Conservation (phyloP, 2,113 vertebrate genomes). For the Sphyrna mokarran region DNA sequence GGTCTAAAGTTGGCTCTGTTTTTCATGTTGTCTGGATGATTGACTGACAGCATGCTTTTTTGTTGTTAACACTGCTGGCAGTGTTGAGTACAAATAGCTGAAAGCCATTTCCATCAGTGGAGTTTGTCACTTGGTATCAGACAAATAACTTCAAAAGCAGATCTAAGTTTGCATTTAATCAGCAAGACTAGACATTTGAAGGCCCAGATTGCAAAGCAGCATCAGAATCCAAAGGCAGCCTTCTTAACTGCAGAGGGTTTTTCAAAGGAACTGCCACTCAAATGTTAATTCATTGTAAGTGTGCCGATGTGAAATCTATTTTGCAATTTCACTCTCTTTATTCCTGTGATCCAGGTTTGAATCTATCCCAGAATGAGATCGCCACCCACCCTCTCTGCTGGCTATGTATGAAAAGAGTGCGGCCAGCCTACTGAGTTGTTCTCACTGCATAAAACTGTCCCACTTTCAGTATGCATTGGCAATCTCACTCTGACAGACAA, state of each 20-base stretch:
- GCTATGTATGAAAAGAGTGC: background rate
- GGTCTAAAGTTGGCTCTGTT: background rate
- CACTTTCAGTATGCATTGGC: slow-evolving; percentile 7
- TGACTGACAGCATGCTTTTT: background rate
- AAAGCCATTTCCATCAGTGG: background rate
- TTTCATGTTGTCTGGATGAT: background rate
- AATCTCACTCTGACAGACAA: background rate
- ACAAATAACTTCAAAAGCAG: slow-evolving; percentile 31
- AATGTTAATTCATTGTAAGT: slow-evolving; percentile 31
- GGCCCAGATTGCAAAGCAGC: slow-evolving; percentile 10
- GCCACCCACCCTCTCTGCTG: slow-evolving; percentile 11
- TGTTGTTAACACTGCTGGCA: background rate
- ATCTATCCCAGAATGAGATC: slow-evolving; percentile 13
- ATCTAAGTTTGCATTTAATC: slow-evolving; percentile 12
- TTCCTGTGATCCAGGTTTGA: slow-evolving; percentile 20
- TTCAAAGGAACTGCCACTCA: slow-evolving; percentile 35
- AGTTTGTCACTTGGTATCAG: slow-evolving; percentile 24
- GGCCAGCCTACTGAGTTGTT: background rate
- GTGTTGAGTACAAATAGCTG: slow-evolving; percentile 29
- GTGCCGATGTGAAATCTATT: slow-evolving; percentile 25
- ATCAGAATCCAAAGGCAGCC: background rate
- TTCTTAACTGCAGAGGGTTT: slow-evolving; percentile 14
- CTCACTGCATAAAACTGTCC: background rate
- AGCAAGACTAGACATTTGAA: slow-evolving; percentile 14
- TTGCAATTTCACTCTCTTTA: background rate